Base-by-base conservation (phyloP, 2,797 vertebrate genomes). In the Harpagifer antarcticus region DNA sequence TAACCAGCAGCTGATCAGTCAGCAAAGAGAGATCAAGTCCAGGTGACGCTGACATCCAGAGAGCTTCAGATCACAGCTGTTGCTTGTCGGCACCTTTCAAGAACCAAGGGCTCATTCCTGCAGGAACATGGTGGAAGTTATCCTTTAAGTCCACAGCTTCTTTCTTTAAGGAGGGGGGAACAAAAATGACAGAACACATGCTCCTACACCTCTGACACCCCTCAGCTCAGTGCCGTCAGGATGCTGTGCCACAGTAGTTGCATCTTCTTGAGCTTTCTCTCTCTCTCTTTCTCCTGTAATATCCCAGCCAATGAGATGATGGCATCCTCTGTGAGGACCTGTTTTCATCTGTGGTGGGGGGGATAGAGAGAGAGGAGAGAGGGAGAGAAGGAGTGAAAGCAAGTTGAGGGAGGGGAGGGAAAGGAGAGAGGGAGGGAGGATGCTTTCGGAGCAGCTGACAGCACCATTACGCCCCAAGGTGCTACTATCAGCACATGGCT, bases 261-360 rank as follows among this genome's bases (percentile, higher is more conserved):
- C 83, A 89, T 91, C 86, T 93, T 88, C 76, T 87, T 23, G 23
- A 23, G 23, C 27, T 27, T 3, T 83, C 74, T 69, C 23, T 74
- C 74, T 74, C 62, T 62, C 59, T 71, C 66, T 64, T 60, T 70
- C 56, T 83, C 89, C 79, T 82, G 78, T 83, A 79, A 84, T 74
- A 68, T 67, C 63, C 70, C 88, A 92, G 89, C 94, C 94, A 95
- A 94, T 95, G 86, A 91, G 91, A 91, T 52, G 59, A 87, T 63
- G 56, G 85, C 76, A 78, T 89, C 81, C 85, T 89, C 92, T 86
- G 82, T 93, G 86, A 89, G 89, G 90, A 93, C 88, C 86, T 75
- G 88, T 89, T 89, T 84, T 91, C 86, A 75, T 86, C 84, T 79
- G 79, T 78, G 85, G 70, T 70, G 71, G 72, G 27, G 74, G 75